Evolutionary conservation across 2,797 vertebrate species (phyloP).

Genomic region (Scyliorhinus canicula): DNA sequence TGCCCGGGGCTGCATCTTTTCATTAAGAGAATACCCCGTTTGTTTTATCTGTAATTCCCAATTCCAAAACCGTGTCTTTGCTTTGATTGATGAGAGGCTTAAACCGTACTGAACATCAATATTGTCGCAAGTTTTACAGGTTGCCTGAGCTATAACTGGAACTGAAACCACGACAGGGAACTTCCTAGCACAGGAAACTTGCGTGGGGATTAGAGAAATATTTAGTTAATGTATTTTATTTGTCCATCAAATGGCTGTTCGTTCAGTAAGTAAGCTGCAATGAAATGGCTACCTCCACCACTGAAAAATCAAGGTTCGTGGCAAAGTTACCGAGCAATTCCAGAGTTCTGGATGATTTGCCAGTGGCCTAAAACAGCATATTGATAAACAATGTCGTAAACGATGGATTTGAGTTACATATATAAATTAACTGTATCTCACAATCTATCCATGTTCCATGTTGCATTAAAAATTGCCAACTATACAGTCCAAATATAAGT

Average conservation of each 20-base stretch:
- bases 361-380: not conserved
- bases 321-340: not conserved
- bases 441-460: not conserved
- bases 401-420: not conserved
- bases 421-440: not conserved
- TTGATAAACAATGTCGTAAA: too few relatives aligned
- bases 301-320: not conserved
- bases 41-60: slow-evolving; percentile 15
- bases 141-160: not conserved
- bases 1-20: not conserved
- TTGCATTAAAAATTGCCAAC: not conserved
- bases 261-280: not conserved
- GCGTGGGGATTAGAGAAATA: slow-evolving; percentile 23
- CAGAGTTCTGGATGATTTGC: not conserved
- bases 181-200: slow-evolving; percentile 36
- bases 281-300: not conserved
- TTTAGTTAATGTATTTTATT: not conserved
- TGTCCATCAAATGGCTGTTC: not conserved
- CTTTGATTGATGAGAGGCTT: slow-evolving; percentile 31
- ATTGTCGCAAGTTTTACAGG: slow-evolving; percentile 7
- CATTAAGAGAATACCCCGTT: not conserved
- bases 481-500: too few relatives aligned
- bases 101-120: slow-evolving; percentile 10
- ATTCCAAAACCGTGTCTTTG: not conserved
- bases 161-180: slow-evolving; percentile 26